Evolutionary conservation across 2,888 invertebrate species (phyloP), one percentile per base, ranked within the genome.

Genomic region (Conus canariensis): DNA sequence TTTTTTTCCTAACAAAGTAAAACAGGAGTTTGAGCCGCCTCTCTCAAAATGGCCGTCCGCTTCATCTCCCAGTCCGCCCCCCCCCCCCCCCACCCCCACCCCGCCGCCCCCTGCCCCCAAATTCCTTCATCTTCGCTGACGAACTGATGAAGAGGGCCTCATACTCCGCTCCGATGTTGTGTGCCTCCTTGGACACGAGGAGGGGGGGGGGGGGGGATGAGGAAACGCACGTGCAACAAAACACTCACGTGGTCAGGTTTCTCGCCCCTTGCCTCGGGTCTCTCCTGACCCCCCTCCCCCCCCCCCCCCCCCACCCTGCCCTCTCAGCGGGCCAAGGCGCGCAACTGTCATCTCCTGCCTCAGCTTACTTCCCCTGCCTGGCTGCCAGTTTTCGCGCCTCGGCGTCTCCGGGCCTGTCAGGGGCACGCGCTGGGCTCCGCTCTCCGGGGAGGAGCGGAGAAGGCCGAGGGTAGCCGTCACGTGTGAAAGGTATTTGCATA

Each of bases 401-500:
- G 60, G 64, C 64, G 0, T 25, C 25, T 45, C 59, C 67, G 59
- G 60, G 16, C 9, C 64, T 74, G 88, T 88, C 83, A 67, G n/a
- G 88, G 80, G 60, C 88, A 80, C 83, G 83, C 12, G 45, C 22
- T 45, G 45, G 45, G 45, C 9, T 64, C 22, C 22, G 60, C 88
- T 80, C 88, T 82, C 88, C 56, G 59, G 88, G 45, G 88, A 60
- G 60, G 80, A 64, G 88, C 25, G 25, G 60, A 25, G 58, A 16
- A 60, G 59, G 85, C 85, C 6, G 25, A n/a, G 59, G 12, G 10
- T 9, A 3, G 25, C 25, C 45, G 88, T 88, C 88, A 88, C 88
- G 88, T 83, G 88, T 82, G 83, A 64, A 82, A 4, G 22, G 67
- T 56, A 91, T 91, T 91, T 91, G 90, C 91, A 91, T 91, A 88